Percentiles rank a stretch among this genome's conserved stretches.
Conservation (phyloP, 2,113 vertebrate species). For the Potamarius usumacintae region DNA sequence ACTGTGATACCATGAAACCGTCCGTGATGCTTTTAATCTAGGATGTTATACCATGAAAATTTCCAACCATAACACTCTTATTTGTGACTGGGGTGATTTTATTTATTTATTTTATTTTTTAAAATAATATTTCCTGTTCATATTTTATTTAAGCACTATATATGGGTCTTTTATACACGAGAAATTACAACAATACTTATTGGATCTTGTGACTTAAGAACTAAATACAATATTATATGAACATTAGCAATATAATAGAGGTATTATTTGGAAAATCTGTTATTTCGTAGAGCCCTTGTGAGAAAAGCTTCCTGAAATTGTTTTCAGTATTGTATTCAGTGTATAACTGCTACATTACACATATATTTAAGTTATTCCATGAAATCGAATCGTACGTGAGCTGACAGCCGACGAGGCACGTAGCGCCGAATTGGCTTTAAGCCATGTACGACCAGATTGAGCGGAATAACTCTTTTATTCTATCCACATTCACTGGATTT, state of each 20-base stretch:
- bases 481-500: too few species aligned
- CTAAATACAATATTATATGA: too few species aligned
- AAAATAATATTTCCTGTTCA: background rate
- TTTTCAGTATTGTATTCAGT: background rate
- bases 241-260: background rate
- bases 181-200: background rate
- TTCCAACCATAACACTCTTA: background rate
- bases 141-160: background rate
- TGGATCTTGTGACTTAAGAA: background rate
- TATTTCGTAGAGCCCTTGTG: background rate
- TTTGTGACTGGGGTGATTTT: background rate
- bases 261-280: background rate
- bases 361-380: background rate
- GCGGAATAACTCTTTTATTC: too few species aligned
- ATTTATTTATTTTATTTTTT: background rate
- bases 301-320: slow-evolving; percentile 1
- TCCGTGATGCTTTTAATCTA: background rate
- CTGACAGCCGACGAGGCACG: too few species aligned
- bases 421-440: too few species aligned
- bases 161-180: background rate
- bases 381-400: too few species aligned
- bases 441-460: too few species aligned
- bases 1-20: background rate
- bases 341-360: background rate
- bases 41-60: background rate